A percentile compares a stretch with the other conserved stretches of the same genome.
Evolutionary conservation across 2,797 vertebrate species (phyloP).

Genomic region (Hapalemur alaotrensis): DNA sequence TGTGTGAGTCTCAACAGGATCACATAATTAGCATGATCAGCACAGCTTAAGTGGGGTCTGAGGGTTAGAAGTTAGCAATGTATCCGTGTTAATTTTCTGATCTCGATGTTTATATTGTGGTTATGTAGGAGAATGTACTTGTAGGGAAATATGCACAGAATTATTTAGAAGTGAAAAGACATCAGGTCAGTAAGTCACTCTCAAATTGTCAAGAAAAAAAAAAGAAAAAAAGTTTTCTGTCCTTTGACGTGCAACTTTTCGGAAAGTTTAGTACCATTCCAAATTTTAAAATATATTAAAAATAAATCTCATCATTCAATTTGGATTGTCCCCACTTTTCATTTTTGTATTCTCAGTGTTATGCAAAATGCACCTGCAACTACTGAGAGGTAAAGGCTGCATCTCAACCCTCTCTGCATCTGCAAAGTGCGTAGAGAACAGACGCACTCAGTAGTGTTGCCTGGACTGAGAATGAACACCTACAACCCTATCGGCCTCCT

Average conservation of each 20-base stretch:
- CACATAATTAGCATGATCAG: background rate
- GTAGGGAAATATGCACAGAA: background rate
- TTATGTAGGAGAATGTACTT: background rate
- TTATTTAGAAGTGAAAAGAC: background rate
- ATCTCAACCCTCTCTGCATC: background rate
- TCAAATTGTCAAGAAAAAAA: background rate
- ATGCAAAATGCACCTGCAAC: background rate
- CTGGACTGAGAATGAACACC: background rate
- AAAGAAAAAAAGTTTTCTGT: background rate
- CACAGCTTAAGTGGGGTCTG: background rate
- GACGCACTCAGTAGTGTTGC: fast-evolving
- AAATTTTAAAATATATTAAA: background rate
- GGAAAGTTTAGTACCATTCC: background rate
- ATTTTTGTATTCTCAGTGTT: background rate
- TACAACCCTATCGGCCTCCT: background rate
- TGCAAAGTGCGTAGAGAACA: background rate
- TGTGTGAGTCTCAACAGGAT: background rate
- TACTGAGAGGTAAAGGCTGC: background rate
- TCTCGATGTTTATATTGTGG: background rate
- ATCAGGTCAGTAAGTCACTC: background rate
- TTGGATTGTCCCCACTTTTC: background rate
- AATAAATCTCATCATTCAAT: background rate
- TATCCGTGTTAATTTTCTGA: background rate
- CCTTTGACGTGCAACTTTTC: background rate
- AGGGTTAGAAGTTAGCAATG: background rate